Conservation (phyloP, 2,797 vertebrate species). For the Sphaeramia orbicularis region DNA sequence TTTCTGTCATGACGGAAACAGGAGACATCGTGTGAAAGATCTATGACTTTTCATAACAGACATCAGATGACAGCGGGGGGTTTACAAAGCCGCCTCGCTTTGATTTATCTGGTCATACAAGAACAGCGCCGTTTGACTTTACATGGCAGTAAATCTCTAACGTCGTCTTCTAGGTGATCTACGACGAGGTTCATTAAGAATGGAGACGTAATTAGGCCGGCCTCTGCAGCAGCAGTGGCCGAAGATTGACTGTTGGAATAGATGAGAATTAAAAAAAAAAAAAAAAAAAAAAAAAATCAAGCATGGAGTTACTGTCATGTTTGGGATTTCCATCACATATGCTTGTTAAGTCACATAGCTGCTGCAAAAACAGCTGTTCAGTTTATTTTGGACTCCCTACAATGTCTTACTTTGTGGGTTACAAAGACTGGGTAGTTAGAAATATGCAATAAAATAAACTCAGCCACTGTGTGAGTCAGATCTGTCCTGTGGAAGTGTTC, state of each 20-base stretch:
- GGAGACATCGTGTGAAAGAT: background rate
- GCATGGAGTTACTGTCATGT: constrained; percentile 1
- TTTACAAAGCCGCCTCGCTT: constrained; percentile 6
- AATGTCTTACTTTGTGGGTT: background rate
- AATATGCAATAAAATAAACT: constrained; percentile 19
- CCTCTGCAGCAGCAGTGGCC: background rate
- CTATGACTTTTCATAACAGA: constrained; percentile 3
- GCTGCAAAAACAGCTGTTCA: background rate
- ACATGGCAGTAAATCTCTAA: constrained; percentile 53
- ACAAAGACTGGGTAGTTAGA: background rate
- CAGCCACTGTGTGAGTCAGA: constrained; percentile 1
- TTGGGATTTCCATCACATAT: background rate
- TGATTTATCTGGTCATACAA: constrained; percentile 39
- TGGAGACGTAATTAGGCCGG: constrained; percentile 52
- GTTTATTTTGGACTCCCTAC: background rate
- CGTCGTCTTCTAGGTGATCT: constrained; percentile 48
- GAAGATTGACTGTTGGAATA: no score
- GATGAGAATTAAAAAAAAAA: background rate
- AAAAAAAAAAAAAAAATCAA: constrained; percentile 26
- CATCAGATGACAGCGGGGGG: constrained; percentile 18
- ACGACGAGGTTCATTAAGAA: constrained; percentile 45
- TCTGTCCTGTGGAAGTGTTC: background rate
- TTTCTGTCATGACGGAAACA: background rate
- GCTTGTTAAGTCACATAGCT: background rate
- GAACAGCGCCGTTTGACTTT: constrained; percentile 43